Conservation (phyloP, 2,113 vertebrate genomes). For the Malaclemys terrapin region DNA sequence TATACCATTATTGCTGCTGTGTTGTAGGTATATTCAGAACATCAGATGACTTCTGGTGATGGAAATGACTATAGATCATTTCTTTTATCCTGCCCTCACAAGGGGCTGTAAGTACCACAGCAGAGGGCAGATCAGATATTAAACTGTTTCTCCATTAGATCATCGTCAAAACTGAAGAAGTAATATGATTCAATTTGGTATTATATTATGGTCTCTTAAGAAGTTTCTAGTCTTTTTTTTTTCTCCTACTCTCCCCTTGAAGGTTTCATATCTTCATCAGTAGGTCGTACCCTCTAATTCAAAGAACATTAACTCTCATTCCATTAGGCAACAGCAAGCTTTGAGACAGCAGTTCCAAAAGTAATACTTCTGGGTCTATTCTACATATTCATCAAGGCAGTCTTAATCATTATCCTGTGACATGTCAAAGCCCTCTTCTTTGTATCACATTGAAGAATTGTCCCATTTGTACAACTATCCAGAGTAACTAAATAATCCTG, state of each 20-base stretch:
- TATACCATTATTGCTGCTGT: background rate
- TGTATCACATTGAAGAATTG: slow-evolving; percentile 57
- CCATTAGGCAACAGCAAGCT: background rate
- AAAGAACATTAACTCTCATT: background rate
- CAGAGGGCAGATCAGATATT: background rate
- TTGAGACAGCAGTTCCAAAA: slow-evolving; percentile 20
- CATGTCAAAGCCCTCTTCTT: slow-evolving; percentile 33
- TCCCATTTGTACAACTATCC: slow-evolving; percentile 46
- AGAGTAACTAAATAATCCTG: slow-evolving; percentile 67
- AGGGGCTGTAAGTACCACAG: too few species aligned
- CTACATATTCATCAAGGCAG: slow-evolving; percentile 26
- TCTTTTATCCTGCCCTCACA: background rate
- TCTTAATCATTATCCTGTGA: slow-evolving; percentile 26
- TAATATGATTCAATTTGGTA: background rate
- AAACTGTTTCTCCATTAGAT: background rate
- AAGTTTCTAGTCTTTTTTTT: background rate
- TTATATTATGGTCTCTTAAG: background rate
- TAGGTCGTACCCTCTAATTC: background rate
- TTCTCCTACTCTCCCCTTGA: background rate
- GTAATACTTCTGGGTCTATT: background rate
- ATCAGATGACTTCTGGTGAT: background rate
- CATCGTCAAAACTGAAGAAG: background rate
- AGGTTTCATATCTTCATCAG: background rate
- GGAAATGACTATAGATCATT: background rate
- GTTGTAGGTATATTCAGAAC: background rate